Conservation (phyloP, 2,888 invertebrate species). For the Pristionchus maxplancki region DNA sequence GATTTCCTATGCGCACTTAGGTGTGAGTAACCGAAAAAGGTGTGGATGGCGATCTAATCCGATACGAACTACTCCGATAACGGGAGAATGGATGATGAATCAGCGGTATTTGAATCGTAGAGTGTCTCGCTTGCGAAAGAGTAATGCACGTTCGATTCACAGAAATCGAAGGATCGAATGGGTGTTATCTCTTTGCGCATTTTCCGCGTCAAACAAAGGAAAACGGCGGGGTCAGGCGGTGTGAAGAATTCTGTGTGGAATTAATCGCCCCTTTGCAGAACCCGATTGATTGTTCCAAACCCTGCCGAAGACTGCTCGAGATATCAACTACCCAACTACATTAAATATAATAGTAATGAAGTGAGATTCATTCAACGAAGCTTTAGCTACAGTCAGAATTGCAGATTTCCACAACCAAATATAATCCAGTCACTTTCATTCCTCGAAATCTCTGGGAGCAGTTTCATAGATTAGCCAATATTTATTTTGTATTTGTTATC, state of each 20-base stretch:
- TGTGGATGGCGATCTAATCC: neutral
- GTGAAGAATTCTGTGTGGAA: neutral
- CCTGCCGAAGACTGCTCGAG: neutral
- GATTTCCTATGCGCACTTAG: neutral
- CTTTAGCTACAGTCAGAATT: neutral
- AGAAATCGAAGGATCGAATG: neutral
- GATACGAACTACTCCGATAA: conserved; percentile 32
- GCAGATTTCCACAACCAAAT: conserved; percentile 90
- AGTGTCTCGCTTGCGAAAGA: conserved; percentile 5
- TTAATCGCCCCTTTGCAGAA: neutral
- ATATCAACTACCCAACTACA: conserved; percentile 43
- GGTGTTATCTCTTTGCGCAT: neutral
- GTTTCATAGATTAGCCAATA: conserved; percentile 95
- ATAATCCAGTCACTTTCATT: conserved; percentile 92
- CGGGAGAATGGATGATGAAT: neutral
- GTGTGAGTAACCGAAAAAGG: conserved; percentile 4
- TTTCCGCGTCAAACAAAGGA: neutral
- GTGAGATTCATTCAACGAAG: neutral
- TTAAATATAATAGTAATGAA: conserved; percentile 24
- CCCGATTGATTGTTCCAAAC: conserved; percentile 4
- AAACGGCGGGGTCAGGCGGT: neutral
- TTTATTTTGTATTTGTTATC: conserved; percentile 96
- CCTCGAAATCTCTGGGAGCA: conserved; percentile 97
- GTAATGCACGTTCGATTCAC: neutral
- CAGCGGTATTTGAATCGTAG: neutral